Evolutionary conservation across 53 echinoderm and acorn worm species (phyloP), one percentile per base, ranked within the genome.

Genomic region (Mesocentrotus franciscanus): DNA sequence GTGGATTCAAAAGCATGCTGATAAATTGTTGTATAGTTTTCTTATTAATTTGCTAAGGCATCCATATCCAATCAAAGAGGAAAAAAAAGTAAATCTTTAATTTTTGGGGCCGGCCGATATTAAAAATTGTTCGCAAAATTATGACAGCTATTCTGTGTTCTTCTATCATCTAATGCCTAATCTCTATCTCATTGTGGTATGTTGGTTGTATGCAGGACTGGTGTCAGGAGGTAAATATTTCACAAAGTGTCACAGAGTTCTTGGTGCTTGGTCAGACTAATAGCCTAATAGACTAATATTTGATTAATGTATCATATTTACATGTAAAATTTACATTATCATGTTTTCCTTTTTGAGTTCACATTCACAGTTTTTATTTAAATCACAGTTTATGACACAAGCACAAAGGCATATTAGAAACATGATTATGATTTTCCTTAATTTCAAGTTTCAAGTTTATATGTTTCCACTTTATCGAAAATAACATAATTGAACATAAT

Each of bases 181-280:
- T 36, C 39, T 81, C 13, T 81, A 60, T 87, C 90, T 89, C 85
- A 64, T 56, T 62, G 71, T 92, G 87, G 87, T 87, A 87, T 57
- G 58, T 39, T 92, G 92, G 92, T 92, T 24, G 32, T 90, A 79
- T 93, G 70, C 97, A 97, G 97, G 95, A 97, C 97, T 81, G 97
- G 97, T 89, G 90, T 97, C 79, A 95, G 85, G 96, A 97, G 97
- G 97, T 97, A 97, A 97, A 74, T 90, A 57, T 87, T 17, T 29
- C 18, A n/a, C 4, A 59, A 30, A 91, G 24, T n/a, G 32, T 29
- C 6, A 79, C 9, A 27, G 94, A 24, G 84, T 94, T 94, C 5
- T 94, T 58, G 60, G 30, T 94, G 57, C 29, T 17, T 83, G 87
- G 14, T 8, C 15, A 16, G 24, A 56, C 64, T 94, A 27, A 60